Conservation (phyloP, 2,797 vertebrate species). For the Oryzias dopingdopingensis region DNA sequence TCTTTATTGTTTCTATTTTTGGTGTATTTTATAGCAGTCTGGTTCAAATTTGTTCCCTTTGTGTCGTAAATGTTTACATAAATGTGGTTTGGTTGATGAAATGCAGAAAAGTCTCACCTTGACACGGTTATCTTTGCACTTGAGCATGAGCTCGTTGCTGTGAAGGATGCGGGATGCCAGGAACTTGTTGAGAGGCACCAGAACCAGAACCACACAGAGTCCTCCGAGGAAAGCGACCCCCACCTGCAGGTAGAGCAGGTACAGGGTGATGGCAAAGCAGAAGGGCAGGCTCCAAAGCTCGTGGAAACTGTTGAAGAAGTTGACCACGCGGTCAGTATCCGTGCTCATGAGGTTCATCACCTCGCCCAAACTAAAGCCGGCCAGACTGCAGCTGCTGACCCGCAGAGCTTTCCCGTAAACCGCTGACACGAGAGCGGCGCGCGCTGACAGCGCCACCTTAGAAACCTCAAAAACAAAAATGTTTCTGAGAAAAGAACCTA, state of each 20-base stretch:
- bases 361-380: conserved; percentile 80
- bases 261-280: conserved; percentile 84
- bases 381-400: conserved; percentile 79
- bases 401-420: conserved; percentile 86
- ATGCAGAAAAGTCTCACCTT: conserved; percentile 78
- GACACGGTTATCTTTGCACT: conserved; percentile 87
- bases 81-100: not conserved
- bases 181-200: conserved; percentile 92
- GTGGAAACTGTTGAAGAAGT: conserved; percentile 91
- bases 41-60: no score
- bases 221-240: conserved; percentile 89
- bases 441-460: conserved; percentile 82
- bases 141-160: conserved; percentile 86
- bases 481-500: conserved; percentile 83
- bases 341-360: conserved; percentile 94
- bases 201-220: conserved; percentile 83
- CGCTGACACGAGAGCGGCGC: conserved; percentile 80
- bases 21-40: no score
- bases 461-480: conserved; percentile 84
- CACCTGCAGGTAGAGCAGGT: conserved; percentile 91
- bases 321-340: conserved; percentile 84
- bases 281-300: conserved; percentile 94
- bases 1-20: no score
- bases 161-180: conserved; percentile 85
- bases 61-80: no score